phyloP scores from a whole-genome alignment of 1,140 invertebrate species.

The Nephotettix cincticeps region DNA sequence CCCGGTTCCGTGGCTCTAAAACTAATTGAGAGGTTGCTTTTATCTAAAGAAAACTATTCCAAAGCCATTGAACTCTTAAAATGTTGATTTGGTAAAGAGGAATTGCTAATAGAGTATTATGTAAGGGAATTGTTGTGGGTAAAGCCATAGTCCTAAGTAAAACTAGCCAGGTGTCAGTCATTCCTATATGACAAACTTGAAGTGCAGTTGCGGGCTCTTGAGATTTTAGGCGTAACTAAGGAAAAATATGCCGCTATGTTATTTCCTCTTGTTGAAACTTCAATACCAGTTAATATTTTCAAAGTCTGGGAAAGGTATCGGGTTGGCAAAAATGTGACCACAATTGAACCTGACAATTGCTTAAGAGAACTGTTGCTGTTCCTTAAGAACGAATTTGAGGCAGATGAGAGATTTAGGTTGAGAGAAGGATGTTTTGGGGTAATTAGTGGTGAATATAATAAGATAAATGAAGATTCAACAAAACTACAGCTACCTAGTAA shows the following conservation, averaged over 20 bases:
- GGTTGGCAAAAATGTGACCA: neutral
- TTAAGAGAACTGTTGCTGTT: neutral
- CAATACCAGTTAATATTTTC: neutral
- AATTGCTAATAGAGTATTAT: neutral
- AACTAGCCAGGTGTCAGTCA: neutral
- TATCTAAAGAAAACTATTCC: neutral
- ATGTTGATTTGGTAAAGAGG: neutral
- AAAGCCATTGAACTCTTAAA: neutral
- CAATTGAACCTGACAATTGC: neutral
- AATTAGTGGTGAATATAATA: neutral
- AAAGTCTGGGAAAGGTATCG: neutral
- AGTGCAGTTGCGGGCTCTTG: neutral
- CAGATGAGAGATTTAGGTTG: neutral
- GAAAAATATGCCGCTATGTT: neutral
- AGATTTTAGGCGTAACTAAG: neutral
- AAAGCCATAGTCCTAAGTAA: neutral
- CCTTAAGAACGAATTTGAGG: neutral
- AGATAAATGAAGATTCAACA: neutral
- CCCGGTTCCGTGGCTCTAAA: neutral
- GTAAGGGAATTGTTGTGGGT: neutral
- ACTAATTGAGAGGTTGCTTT: neutral
- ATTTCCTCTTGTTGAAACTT: neutral
- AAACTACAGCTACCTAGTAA: neutral
- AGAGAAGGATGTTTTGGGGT: neutral
- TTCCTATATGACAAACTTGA: neutral